Conservation (phyloP, 2,113 vertebrate species). For the Cryptotis parvus region DNA sequence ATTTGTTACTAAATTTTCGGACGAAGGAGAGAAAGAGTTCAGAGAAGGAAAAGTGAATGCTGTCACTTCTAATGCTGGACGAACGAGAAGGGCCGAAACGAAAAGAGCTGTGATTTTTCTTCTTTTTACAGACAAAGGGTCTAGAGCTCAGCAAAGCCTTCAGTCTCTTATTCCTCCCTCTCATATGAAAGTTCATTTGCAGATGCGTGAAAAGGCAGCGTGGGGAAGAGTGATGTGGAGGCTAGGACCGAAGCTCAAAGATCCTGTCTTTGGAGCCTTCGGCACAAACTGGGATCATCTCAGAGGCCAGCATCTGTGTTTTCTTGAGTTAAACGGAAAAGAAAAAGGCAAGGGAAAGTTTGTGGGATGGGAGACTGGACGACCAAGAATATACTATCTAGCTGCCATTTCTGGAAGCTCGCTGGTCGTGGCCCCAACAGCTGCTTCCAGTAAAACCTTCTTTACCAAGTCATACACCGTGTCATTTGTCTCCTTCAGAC, state of each 20-base stretch:
- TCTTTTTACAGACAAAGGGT: neutral
- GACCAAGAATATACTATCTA: neutral
- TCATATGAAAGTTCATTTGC: neutral
- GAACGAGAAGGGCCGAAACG: neutral
- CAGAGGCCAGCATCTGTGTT: neutral
- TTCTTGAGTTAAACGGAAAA: neutral
- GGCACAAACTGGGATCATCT: neutral
- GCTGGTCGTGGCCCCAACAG: neutral
- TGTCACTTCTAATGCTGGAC: neutral
- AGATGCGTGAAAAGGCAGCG: neutral
- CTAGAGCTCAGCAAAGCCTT: neutral
- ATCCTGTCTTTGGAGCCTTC: neutral
- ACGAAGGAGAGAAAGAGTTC: constrained; percentile 16
- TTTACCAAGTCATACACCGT: neutral
- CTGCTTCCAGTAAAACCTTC: neutral
- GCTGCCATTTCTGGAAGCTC: neutral
- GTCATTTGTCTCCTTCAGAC: neutral
- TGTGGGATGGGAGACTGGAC: neutral
- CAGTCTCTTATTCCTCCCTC: neutral
- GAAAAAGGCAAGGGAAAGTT: neutral
- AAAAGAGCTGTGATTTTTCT: neutral
- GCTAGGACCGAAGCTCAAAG: neutral
- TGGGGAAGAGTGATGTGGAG: neutral
- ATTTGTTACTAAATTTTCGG: neutral
- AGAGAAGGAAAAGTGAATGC: neutral